Base-by-base conservation (phyloP, 2,888 invertebrate species). In the Syritta pipiens region DNA sequence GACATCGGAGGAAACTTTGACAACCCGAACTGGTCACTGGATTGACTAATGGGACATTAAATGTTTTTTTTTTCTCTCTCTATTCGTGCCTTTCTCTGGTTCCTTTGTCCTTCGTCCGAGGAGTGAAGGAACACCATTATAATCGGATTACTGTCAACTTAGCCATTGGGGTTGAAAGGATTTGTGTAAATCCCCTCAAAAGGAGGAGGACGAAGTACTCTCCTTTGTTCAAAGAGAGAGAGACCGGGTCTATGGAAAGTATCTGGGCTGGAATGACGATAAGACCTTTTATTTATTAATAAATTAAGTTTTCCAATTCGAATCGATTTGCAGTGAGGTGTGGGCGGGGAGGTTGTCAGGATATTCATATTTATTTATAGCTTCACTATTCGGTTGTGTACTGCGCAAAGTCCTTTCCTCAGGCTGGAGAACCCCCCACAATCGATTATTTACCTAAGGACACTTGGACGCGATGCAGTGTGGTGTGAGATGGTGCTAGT, bases 21-120 rank as follows among this genome's bases (percentile, higher is more conserved):
- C 79, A 79, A 55, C 60, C 49, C 55, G 55, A 72, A 67, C 44
- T 37, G 46, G 65, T 60, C 71, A 22, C n/a, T n/a, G n/a, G 65
- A 59, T 67, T 77, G 71, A 79, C 67, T 79, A 79, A 79, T 72
- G 79, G 79, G 49, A 72, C 79, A 67, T 62, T 72, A 55, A 67
- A 30, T 49, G 40, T 35, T 46, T 55, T 12, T 62, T 67, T 71
- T n/a, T n/a, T n/a, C n/a, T n/a, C n/a, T n/a, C n/a, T n/a, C n/a
- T n/a, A n/a, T n/a, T n/a, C n/a, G n/a, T n/a, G n/a, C n/a, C n/a
- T n/a, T n/a, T n/a, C n/a, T n/a, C n/a, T n/a, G n/a, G n/a, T n/a
- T n/a, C n/a, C n/a, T n/a, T n/a, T n/a, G n/a, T n/a, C n/a, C n/a
- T n/a, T n/a, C n/a, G n/a, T n/a, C n/a, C n/a, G n/a, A n/a, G 37